These are phyloP conservation scores for Dexiosoma caninum DNA, from an alignment of 2,888 invertebrate species.

Conservation along the genomic window DNA sequence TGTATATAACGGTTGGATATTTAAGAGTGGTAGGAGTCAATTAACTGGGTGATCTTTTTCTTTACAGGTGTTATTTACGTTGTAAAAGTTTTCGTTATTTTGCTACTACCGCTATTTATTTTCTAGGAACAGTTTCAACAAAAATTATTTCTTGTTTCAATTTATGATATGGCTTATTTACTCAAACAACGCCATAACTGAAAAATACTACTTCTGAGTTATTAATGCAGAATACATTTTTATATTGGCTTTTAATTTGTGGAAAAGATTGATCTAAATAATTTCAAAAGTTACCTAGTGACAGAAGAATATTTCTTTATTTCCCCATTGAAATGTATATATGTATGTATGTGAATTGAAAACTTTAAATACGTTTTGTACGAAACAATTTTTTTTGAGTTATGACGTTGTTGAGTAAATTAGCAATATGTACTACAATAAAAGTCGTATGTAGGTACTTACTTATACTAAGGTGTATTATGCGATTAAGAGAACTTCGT, in stretches of 20 bases:
- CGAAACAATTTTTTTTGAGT: too few species aligned
- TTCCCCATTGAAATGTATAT: background rate
- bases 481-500: background rate
- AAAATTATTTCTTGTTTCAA: too few species aligned
- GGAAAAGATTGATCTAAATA: too few species aligned
- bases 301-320: too few species aligned
- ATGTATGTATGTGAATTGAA: background rate
- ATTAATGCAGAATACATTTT: too few species aligned
- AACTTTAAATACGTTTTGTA: too few species aligned
- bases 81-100: slow-evolving; percentile 23
- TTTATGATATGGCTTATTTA: too few species aligned
- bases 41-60: slow-evolving; percentile 43
- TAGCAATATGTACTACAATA: background rate
- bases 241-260: too few species aligned
- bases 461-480: background rate
- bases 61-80: slow-evolving; percentile 44
- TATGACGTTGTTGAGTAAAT: too few species aligned
- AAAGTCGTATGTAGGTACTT: background rate
- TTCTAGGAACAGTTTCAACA: slow-evolving; percentile 2
- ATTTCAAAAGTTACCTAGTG: background rate
- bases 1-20: slow-evolving; percentile 19
- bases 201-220: too few species aligned
- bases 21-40: slow-evolving; percentile 1
- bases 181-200: too few species aligned
- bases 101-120: background rate